Conservation (phyloP, 2,888 invertebrate species). For the Petrolisthes manimaculis region DNA sequence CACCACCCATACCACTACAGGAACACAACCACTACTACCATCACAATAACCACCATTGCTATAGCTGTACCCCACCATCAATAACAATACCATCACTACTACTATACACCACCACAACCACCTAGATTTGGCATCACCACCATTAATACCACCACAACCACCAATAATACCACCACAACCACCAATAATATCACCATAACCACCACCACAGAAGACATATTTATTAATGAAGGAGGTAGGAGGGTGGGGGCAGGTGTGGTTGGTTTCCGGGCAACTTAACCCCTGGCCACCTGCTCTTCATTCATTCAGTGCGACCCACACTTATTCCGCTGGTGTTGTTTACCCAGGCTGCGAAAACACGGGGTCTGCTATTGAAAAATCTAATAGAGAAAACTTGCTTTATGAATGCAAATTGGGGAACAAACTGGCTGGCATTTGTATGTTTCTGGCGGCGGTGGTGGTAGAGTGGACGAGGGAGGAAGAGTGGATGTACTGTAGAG, state of each 20-base stretch:
- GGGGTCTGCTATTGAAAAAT: not conserved
- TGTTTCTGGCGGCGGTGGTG: not conserved
- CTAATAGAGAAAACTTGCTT: conserved; percentile 30
- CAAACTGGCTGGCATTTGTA: conserved; percentile 27
- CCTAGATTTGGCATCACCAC: not conserved
- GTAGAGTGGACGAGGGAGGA: not conserved
- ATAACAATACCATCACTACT: not conserved
- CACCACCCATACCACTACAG: too few species aligned
- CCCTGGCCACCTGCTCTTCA: too few species aligned
- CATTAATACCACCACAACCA: not conserved
- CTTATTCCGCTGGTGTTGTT: too few species aligned
- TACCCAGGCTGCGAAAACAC: too few species aligned
- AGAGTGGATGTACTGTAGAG: not conserved
- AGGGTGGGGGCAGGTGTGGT: too few species aligned
- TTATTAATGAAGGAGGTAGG: too few species aligned
- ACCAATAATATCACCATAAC: not conserved
- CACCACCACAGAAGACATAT: not conserved
- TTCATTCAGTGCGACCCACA: too few species aligned
- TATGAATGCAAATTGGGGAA: conserved; percentile 30
- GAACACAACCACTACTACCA: too few species aligned
- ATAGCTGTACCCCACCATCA: too few species aligned
- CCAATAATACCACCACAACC: not conserved
- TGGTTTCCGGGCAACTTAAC: too few species aligned
- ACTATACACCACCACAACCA: not conserved
- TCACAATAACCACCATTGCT: not conserved